phyloP scores from a whole-genome alignment of 2,888 invertebrate genomes.

The Trissolcus japonicus region DNA sequence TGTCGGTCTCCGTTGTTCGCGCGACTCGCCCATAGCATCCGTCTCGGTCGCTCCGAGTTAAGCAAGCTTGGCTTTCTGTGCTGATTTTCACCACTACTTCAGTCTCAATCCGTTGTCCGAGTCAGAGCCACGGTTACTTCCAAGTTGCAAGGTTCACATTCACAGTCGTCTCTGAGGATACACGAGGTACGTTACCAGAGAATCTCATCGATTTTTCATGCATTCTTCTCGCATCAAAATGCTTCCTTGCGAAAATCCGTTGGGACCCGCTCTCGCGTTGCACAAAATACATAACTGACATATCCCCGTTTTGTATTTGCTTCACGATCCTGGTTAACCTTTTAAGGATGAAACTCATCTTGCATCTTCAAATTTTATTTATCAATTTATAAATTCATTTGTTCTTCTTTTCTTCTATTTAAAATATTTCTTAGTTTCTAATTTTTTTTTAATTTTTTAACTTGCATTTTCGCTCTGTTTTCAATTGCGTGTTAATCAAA shows the following conservation, averaged over 20 bases:
- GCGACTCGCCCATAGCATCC: slow-evolving; percentile 4
- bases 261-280: background rate
- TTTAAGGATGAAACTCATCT: background rate
- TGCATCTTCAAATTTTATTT: background rate
- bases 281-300: slow-evolving; percentile 8
- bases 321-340: slow-evolving; percentile 2
- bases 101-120: slow-evolving; percentile 37
- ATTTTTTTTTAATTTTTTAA: background rate
- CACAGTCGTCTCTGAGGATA: slow-evolving; percentile 29
- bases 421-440: background rate
- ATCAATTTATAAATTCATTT: no score
- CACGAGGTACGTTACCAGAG: slow-evolving; percentile 44
- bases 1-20: slow-evolving; percentile 23
- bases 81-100: slow-evolving; percentile 55
- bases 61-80: slow-evolving; percentile 23
- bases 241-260: slow-evolving; percentile 15
- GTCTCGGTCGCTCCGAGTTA: slow-evolving; percentile 22
- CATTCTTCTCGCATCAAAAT: slow-evolving; percentile 22
- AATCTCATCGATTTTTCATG: slow-evolving; percentile 37
- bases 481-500: no score
- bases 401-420: background rate
- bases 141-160: slow-evolving; percentile 46
- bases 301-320: slow-evolving; percentile 7
- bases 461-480: background rate
- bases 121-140: slow-evolving; percentile 53